Base-by-base conservation (phyloP, 2,113 vertebrate species). In the Ardeotis arabs region DNA sequence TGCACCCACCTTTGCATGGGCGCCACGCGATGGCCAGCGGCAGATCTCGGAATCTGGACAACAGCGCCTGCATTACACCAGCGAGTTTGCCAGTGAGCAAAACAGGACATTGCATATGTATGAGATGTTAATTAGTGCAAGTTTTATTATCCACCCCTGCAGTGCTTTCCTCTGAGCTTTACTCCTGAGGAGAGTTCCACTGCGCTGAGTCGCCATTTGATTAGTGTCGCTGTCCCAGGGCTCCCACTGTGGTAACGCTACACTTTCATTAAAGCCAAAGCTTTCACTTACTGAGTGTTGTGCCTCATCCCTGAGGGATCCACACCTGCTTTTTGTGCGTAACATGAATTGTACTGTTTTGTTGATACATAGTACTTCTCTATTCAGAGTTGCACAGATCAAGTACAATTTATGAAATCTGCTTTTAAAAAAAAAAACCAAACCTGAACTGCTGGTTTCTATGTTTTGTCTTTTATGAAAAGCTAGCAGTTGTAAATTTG, bases 1-100 rank as follows among this genome's bases (percentile, higher is more conserved):
- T 73, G 76, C 12, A 79, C 66, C 28, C 24, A 17, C 29, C 24
- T 73, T 50, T 66, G 44, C 50, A 31, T 0, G 4, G 41, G 24
- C 3, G 1, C 24, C 76, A 17, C 0, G 2, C 0, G 0, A 18
- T 1, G 2, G 25, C 41, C 56, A 35, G 50, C 58, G 64, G 16
- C 3, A 2, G 22, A 19, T 62, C 47, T 70, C 1, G 3, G 31
- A 68, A 52, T 35, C 44, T 1, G 2, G 18, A 55, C 39, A 78
- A 18, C 33, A 63, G 33, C 66, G 19, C 18, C 19, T 87, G 35
- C 31, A 24, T 68, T 52, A 52, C 25, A 29, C 68, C 63, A 78
- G 63, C 7, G 3, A 44, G 62, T 77, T 68, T 60, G 63, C 53
- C 45, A 78, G 37, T 53, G 55, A 53, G 17, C 74, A 45, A 69